Base-by-base conservation (phyloP, 35 echinoderm and acorn worm genomes). In the Strongylocentrotus purpuratus region DNA sequence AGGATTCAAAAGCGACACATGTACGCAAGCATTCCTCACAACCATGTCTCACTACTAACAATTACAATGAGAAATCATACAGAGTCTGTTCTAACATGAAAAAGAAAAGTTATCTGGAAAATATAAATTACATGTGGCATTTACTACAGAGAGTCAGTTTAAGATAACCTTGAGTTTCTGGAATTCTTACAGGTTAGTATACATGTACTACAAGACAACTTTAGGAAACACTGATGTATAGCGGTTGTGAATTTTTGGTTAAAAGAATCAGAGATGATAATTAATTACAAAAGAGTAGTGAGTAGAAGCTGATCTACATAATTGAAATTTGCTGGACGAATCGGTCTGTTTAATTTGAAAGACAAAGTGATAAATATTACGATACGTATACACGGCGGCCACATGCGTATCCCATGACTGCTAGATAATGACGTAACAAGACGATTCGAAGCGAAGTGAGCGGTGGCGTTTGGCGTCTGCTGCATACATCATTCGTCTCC, bases 281-380 rank as follows among this genome's bases (percentile, higher is more conserved):
- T n/a, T 78, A 28, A 59, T 14, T 14, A 59, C 11, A 59, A 59
- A 6, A 65, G 18, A 78, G 65, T 28, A 78, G 65, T 78, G 65
- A 78, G 65, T 78, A 78, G 5, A 28, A 78, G 65, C 65, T 4
- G 25, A 28, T 78, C 65, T 78, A 78, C 20, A 78, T 28, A 78
- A 78, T 78, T 28, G 25, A 78, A 22, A 78, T 78, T 78, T 78
- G 65, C 65, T 78, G 65, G 65, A 78, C 65, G 65, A 78, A 78
- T 28, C 65, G 65, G 20, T 78, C 25, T 78, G 20, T n/a, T 28
- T 78, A 28, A 78, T 78, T 78, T 78, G 65, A 78, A 78, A 78
- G 65, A 78, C 65, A 78, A 78, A 78, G 65, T 78, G 65, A 78
- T 78, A 78, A 78, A 78, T 78, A 78, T 78, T 78, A 78, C 20